These are phyloP conservation scores for Drosophila paramelanica DNA, from an alignment of 2,888 invertebrate genomes.

Conservation along the genomic window DNA sequence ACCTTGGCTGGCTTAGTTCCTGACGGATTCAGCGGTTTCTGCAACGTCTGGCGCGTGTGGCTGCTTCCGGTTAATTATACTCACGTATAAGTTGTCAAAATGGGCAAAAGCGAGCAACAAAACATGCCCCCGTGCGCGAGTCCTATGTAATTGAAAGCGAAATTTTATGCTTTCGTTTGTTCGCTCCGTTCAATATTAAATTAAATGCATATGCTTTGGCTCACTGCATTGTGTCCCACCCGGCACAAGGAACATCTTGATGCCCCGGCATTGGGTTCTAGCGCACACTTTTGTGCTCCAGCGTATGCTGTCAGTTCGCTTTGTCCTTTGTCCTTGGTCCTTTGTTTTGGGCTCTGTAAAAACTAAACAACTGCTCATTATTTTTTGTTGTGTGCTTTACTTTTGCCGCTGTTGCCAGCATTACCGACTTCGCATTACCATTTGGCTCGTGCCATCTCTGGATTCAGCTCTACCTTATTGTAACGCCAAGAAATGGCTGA, in stretches of 20 bases:
- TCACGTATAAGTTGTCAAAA: slow-evolving; percentile 63
- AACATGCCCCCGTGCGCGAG: slow-evolving; percentile 2
- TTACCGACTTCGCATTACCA: slow-evolving; percentile 49
- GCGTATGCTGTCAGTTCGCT: slow-evolving; percentile 64
- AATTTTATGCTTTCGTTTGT: slow-evolving; percentile 71
- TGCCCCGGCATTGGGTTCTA: slow-evolving; percentile 17
- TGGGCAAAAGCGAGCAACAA: slow-evolving; percentile 60
- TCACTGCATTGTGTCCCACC: slow-evolving; percentile 16
- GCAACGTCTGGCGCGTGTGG: slow-evolving; percentile 83
- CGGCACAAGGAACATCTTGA: slow-evolving; percentile 3
- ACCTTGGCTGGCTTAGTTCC: background rate
- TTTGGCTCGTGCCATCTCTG: slow-evolving; percentile 72
- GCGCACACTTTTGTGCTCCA: slow-evolving; percentile 37
- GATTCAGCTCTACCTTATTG: slow-evolving; percentile 5
- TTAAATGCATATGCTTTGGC: slow-evolving; percentile 73
- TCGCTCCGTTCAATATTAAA: slow-evolving; percentile 48
- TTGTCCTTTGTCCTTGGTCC: slow-evolving; percentile 27
- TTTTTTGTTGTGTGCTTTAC: slow-evolving; percentile 64
- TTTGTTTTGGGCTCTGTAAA: slow-evolving; percentile 29
- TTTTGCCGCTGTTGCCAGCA: slow-evolving; percentile 21
- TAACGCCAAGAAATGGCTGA: slow-evolving; percentile 35
- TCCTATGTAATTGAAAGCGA: slow-evolving; percentile 78
- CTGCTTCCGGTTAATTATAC: slow-evolving; percentile 85
- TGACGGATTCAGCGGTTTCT: slow-evolving; percentile 44
- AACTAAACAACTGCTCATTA: slow-evolving; percentile 78